These are phyloP conservation scores for Sphecodes monilicornis DNA, from an alignment of 2,888 invertebrate genomes.

Conservation along the genomic window DNA sequence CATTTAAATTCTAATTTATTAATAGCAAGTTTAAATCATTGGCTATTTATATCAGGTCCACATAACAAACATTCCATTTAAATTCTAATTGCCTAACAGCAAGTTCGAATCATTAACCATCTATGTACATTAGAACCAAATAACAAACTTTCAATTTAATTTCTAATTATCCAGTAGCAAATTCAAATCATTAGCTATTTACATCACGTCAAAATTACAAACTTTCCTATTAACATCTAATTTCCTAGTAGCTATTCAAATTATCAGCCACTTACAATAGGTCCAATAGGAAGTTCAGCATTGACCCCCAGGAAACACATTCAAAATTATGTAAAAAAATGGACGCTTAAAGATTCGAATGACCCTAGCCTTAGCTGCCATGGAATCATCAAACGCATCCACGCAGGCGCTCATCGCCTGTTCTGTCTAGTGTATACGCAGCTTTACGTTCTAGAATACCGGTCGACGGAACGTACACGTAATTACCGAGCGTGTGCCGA, in stretches of 20 bases:
- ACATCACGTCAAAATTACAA: no score
- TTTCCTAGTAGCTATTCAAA: neutral
- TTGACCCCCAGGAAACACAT: neutral
- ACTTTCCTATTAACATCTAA: neutral
- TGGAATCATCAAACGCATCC: neutral
- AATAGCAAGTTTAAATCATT: no score
- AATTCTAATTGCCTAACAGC: neutral
- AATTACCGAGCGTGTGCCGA: constrained; percentile 79
- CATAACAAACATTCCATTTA: no score
- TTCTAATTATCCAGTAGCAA: neutral
- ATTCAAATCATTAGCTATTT: no score
- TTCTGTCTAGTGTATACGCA: neutral
- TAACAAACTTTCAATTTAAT: neutral
- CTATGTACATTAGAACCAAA: neutral
- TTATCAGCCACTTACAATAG: neutral
- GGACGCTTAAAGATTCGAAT: neutral
- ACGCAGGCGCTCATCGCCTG: neutral
- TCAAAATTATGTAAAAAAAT: neutral
- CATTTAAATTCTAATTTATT: no score
- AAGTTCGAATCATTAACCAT: neutral
- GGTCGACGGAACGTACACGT: constrained; percentile 67
- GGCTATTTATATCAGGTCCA: no score
- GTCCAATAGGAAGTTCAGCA: neutral
- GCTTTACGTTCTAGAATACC: constrained; percentile 55
- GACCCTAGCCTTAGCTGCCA: neutral